These are phyloP conservation scores for Didymodactylos carnosus DNA, from an alignment of 2,888 invertebrate genomes.

Conservation along the genomic window DNA sequence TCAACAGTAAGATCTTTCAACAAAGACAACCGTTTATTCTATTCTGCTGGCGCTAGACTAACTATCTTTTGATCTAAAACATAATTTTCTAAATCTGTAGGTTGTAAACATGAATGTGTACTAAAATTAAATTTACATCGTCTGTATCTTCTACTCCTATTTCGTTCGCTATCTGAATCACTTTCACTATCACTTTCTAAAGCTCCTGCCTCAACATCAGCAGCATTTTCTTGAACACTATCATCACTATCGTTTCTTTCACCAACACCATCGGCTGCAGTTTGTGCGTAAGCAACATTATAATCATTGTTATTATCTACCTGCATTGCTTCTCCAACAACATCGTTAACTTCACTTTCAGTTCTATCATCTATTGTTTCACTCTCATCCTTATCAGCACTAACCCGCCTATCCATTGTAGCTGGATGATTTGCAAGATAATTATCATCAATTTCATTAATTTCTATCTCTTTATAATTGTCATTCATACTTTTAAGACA, in stretches of 20 bases:
- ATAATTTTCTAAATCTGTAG: constrained; percentile 5
- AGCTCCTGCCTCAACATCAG: too few relatives aligned
- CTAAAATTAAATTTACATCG: not conserved
- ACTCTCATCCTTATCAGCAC: not conserved
- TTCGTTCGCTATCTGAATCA: too few relatives aligned
- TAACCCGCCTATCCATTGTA: too few relatives aligned
- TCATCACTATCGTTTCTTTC: not conserved
- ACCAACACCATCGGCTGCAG: not conserved
- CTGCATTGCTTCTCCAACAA: too few relatives aligned
- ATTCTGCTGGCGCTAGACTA: constrained; percentile 21
- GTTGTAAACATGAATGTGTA: not conserved
- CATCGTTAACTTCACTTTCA: too few relatives aligned
- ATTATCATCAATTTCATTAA: constrained; percentile 20
- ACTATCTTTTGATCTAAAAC: not conserved
- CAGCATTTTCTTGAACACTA: too few relatives aligned
- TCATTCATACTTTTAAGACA: constrained; percentile 12
- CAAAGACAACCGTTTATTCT: constrained; percentile 19
- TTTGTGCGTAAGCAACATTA: not conserved
- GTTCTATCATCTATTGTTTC: too few relatives aligned
- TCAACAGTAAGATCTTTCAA: constrained; percentile 19
- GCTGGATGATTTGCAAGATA: not conserved
- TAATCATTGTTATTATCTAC: not conserved
- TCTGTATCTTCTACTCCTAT: too few relatives aligned
- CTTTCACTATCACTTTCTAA: too few relatives aligned
- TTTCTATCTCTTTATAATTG: constrained; percentile 13